Conservation (phyloP, 2,888 invertebrate species). For the Amphipoea oculea region DNA sequence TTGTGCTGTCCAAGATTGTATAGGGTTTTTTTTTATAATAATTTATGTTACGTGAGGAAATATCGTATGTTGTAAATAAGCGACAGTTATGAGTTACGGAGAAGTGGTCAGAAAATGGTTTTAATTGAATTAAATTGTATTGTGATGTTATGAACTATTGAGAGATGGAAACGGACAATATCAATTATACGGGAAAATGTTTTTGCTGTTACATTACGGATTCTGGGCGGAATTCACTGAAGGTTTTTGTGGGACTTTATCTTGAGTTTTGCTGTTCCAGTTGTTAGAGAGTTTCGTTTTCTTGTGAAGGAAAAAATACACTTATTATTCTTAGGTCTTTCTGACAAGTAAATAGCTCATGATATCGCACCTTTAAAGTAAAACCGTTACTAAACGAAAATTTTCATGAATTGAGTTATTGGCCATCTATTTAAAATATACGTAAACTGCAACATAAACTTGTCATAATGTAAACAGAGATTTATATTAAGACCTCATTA, state of each 20-base stretch:
- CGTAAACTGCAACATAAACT: too few species aligned
- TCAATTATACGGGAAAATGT: slow-evolving; percentile 49
- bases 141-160: slow-evolving; percentile 42
- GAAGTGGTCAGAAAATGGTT: slow-evolving; percentile 49
- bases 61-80: slow-evolving; percentile 58
- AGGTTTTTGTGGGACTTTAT: background rate
- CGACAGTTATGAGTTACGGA: slow-evolving; percentile 61
- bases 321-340: background rate
- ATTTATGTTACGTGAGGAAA: slow-evolving; percentile 63
- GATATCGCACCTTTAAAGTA: too few species aligned
- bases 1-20: slow-evolving; percentile 64
- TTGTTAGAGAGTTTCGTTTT: background rate
- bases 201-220: slow-evolving; percentile 30
- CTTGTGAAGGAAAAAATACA: background rate
- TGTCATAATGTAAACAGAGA: too few species aligned
- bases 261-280: background rate
- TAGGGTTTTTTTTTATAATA: slow-evolving; percentile 55
- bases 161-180: slow-evolving; percentile 33
- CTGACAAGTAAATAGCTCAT: background rate
- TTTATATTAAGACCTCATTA: too few species aligned
- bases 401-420: too few species aligned
- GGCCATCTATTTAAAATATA: too few species aligned
- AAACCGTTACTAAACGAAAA: too few species aligned
- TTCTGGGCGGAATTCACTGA: slow-evolving; percentile 2
- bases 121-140: slow-evolving; percentile 66